Evolutionary conservation across 2,113 vertebrate genomes (phyloP).

Genomic region (Eonycteris spelaea): DNA sequence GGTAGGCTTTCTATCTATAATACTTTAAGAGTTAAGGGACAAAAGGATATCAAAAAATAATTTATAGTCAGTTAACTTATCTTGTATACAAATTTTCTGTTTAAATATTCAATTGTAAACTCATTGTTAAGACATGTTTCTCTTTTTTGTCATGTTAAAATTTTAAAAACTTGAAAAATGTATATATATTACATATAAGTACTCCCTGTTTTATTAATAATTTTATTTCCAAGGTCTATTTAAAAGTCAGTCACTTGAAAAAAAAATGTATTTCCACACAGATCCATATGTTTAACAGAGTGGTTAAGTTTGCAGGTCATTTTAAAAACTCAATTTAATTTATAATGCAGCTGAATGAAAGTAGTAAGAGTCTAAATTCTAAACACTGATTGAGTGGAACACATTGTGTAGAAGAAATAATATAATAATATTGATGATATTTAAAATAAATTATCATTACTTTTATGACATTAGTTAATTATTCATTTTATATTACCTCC

Average conservation of each 20-base stretch:
- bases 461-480: background rate
- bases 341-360: background rate
- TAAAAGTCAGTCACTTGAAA: background rate
- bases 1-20: background rate
- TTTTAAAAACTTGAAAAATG: background rate
- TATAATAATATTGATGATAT: background rate
- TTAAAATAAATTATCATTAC: background rate
- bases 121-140: conserved; percentile 66
- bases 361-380: background rate
- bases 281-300: background rate
- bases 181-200: background rate
- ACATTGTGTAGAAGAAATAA: background rate
- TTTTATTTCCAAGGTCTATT: conserved; percentile 35
- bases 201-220: background rate
- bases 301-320: background rate
- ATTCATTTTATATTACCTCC: background rate
- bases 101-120: conserved; percentile 52
- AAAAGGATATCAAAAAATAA: background rate
- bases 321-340: background rate
- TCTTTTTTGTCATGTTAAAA: conserved; percentile 76
- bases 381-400: background rate
- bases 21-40: background rate
- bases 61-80: conserved; percentile 43
- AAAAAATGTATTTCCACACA: background rate
- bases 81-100: conserved; percentile 76